These are phyloP conservation scores for Podilymbus podiceps DNA, from an alignment of 2,113 vertebrate species.

Conservation along the genomic window DNA sequence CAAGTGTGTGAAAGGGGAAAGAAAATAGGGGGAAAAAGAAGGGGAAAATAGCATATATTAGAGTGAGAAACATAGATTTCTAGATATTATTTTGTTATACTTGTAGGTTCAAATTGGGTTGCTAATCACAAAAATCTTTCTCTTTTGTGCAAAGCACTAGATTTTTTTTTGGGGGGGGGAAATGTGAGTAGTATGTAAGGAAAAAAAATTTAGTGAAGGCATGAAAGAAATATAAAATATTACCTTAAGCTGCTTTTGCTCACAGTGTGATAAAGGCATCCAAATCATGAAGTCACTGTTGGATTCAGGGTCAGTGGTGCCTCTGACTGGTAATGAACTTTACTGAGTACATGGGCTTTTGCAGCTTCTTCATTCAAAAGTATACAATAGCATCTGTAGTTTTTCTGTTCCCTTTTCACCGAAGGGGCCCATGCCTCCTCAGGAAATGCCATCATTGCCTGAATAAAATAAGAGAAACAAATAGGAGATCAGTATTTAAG, in stretches of 20 bases:
- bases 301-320: neutral
- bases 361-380: neutral
- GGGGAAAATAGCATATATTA: neutral
- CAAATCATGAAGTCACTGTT: neutral
- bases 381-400: neutral
- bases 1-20: too few relatives aligned
- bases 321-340: neutral
- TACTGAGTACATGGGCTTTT: neutral
- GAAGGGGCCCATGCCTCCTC: neutral
- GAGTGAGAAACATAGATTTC: neutral
- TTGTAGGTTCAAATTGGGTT: neutral
- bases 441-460: neutral
- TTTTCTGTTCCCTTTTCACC: neutral
- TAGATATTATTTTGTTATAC: neutral
- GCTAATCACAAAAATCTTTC: neutral
- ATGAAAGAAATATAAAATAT: neutral
- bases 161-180: neutral
- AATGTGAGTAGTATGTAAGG: neutral
- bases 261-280: neutral
- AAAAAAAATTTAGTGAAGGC: too few relatives aligned
- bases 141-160: neutral
- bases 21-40: neutral
- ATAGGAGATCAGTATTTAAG: neutral
- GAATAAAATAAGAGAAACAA: neutral
- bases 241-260: neutral